phyloP scores from a whole-genome alignment of 2,113 vertebrate genomes.

The Hydrochoerus hydrochaeris region DNA sequence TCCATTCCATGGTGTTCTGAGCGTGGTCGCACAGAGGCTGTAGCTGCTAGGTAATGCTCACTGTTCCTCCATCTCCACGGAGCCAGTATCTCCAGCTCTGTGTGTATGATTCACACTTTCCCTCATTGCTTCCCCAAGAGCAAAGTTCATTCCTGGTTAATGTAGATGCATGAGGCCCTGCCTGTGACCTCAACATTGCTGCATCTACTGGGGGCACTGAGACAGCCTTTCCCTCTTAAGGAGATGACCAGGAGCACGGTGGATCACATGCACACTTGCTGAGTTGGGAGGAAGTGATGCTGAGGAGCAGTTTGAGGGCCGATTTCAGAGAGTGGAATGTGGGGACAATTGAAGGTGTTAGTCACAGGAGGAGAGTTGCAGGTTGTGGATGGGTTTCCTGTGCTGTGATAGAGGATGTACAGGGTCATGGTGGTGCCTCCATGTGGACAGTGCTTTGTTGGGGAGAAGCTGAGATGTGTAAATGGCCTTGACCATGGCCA shows the following conservation, averaged over 20 bases:
- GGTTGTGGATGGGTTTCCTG: background rate
- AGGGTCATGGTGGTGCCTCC: background rate
- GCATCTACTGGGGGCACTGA: background rate
- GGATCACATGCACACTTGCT: background rate
- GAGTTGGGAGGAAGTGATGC: background rate
- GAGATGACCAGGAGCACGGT: background rate
- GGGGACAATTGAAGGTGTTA: background rate
- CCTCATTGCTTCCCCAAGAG: background rate
- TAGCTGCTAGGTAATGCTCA: background rate
- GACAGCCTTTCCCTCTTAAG: background rate
- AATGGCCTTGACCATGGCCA: background rate
- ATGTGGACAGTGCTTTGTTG: background rate
- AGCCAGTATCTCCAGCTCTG: background rate
- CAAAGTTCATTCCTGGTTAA: background rate
- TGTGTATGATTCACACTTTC: background rate
- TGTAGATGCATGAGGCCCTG: background rate
- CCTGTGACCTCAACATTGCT: background rate
- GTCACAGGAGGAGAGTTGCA: background rate
- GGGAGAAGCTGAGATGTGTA: background rate
- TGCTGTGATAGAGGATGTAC: background rate
- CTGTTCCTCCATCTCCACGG: background rate
- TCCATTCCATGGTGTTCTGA: background rate
- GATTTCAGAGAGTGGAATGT: rapidly evolving
- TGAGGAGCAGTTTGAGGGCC: background rate
- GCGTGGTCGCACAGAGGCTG: background rate